A percentile compares a stretch with the other conserved stretches of the same genome.
Conservation (phyloP, 2,113 vertebrate species). For the Stegostoma tigrinum region DNA sequence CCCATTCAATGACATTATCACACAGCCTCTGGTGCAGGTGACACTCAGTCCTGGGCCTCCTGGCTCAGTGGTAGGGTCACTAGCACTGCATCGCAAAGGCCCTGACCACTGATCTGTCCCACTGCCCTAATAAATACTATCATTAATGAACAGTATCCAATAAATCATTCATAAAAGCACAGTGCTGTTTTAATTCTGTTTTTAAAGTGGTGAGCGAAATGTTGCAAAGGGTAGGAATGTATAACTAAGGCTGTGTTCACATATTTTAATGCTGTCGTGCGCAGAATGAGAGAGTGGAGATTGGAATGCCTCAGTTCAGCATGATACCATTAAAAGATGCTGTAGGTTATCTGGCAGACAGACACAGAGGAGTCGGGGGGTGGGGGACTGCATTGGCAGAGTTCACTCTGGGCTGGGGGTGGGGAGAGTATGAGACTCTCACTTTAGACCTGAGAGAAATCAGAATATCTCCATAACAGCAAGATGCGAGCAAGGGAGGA, state of each 20-base stretch:
- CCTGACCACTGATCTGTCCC: too few relatives aligned
- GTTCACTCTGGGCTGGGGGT: too few relatives aligned
- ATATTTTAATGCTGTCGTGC: background rate
- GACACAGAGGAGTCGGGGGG: too few relatives aligned
- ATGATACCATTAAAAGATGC: background rate
- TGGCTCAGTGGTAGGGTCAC: too few relatives aligned
- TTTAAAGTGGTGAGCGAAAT: background rate
- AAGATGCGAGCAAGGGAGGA: too few relatives aligned
- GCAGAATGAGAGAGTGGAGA: background rate
- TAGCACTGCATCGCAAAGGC: too few relatives aligned
- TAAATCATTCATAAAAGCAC: background rate
- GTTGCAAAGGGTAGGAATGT: background rate
- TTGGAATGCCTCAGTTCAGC: background rate
- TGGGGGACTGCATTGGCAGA: background rate
- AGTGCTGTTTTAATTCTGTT: background rate
- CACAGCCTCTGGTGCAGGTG: too few relatives aligned
- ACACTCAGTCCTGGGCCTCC: too few relatives aligned
- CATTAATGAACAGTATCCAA: background rate
- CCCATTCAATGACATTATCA: too few relatives aligned
- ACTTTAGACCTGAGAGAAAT: background rate
- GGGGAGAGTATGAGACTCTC: background rate
- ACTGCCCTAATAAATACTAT: too few relatives aligned
- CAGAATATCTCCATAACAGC: too few relatives aligned
- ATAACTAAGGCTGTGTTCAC: background rate
- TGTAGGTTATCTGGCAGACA: background rate